These are phyloP conservation scores for Limnephilus marmoratus DNA, from an alignment of 2,888 invertebrate genomes.

Conservation along the genomic window DNA sequence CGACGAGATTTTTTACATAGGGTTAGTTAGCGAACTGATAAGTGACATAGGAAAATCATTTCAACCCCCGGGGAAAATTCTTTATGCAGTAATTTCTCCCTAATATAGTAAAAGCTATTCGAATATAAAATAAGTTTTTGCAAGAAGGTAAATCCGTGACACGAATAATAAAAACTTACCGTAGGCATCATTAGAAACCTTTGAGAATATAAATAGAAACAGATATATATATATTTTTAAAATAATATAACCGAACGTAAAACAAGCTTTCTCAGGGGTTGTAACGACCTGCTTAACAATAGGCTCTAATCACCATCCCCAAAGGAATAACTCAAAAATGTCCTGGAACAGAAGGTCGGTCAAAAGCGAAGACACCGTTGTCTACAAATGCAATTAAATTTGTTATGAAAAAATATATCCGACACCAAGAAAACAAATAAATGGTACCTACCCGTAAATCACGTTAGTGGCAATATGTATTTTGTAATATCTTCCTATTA, in stretches of 20 bases:
- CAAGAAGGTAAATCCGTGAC: background rate
- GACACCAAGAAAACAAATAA: background rate
- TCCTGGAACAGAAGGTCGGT: background rate
- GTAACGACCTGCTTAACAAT: slow-evolving; percentile 43
- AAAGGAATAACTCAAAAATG: slow-evolving; percentile 28
- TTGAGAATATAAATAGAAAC: background rate
- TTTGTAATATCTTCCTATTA: too few species aligned
- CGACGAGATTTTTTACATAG: too few species aligned
- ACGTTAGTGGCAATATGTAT: too few species aligned
- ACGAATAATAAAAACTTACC: background rate
- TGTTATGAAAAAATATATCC: background rate
- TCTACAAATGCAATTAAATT: background rate
- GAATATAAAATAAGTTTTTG: background rate
- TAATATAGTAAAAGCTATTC: too few species aligned
- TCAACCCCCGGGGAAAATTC: too few species aligned
- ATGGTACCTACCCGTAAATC: background rate
- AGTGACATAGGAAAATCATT: too few species aligned
- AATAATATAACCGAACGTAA: background rate
- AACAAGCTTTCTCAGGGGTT: background rate
- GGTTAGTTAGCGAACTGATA: too few species aligned
- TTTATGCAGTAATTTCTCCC: too few species aligned
- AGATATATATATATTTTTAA: background rate
- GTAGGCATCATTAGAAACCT: background rate
- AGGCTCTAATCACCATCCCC: slow-evolving; percentile 58
- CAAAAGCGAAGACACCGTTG: background rate